A percentile compares a stretch with the other conserved stretches of the same genome.
Evolutionary conservation across 2,797 vertebrate genomes (phyloP).

Genomic region (Sebastes baramenuke): DNA sequence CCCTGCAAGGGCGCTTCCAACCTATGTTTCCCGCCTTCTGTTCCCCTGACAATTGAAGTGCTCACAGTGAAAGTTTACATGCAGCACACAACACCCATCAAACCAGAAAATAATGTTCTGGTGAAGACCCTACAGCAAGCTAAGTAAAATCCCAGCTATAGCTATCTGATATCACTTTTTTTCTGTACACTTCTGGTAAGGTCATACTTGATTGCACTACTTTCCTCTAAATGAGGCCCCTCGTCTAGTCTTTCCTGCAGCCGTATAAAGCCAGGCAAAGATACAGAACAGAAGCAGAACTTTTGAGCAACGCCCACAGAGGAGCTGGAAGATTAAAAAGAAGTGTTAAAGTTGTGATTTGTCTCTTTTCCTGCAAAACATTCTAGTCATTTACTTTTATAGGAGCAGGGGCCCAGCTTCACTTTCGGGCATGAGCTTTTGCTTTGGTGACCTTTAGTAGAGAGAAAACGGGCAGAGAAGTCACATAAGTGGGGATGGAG

Average conservation of each 20-base stretch:
- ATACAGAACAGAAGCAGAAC: conserved; percentile 14
- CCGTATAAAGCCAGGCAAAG: conserved; percentile 1
- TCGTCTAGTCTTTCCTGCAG: conserved; percentile 13
- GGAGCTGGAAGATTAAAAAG: conserved; percentile 49
- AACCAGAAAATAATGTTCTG: not conserved
- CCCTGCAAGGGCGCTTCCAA: not conserved
- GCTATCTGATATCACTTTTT: conserved; percentile 6
- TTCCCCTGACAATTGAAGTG: conserved; percentile 15
- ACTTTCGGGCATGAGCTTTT: conserved; percentile 20
- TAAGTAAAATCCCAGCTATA: not conserved
- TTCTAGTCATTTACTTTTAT: conserved; percentile 29
- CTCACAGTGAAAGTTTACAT: not conserved
- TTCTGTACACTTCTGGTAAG: conserved; percentile 2
- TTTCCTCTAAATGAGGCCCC: conserved; percentile 49
- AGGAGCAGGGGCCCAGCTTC: conserved; percentile 30
- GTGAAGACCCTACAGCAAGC: not conserved
- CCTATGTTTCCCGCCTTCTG: not conserved
- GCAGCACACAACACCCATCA: not conserved
- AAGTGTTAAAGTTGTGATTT: not conserved
- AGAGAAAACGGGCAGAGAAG: conserved; percentile 1
- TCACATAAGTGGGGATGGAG: conserved; percentile 36
- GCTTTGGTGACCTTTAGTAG: conserved; percentile 33
- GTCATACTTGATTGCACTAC: conserved; percentile 45
- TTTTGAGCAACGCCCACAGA: conserved; percentile 50
- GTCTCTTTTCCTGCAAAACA: not conserved